Evolutionary conservation across 1,140 invertebrate genomes (phyloP).

Genomic region (Drosophila albomicans): DNA sequence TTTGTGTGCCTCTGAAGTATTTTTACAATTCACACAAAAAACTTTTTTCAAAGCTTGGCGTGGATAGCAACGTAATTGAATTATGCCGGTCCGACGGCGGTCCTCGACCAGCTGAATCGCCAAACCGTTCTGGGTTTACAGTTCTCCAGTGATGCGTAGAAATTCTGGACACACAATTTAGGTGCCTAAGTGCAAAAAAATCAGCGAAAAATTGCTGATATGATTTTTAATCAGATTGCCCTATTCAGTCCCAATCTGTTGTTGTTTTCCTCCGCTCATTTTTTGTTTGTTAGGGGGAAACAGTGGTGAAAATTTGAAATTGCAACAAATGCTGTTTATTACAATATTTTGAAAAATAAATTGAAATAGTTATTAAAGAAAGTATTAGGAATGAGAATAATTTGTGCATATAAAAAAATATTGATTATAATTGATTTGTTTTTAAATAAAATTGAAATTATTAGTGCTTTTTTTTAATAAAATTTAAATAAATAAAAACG

Average conservation of each 20-base stretch:
- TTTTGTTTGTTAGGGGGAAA: background rate
- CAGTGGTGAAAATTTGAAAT: background rate
- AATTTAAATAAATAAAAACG: too few species aligned
- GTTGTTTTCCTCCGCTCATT: background rate
- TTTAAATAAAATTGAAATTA: too few species aligned
- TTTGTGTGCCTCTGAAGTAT: background rate
- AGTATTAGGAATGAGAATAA: too few species aligned
- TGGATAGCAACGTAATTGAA: background rate
- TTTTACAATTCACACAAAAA: background rate
- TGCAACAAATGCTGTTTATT: too few species aligned
- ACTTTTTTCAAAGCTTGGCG: background rate
- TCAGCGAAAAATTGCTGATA: slow-evolving; percentile 1
- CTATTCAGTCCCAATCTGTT: background rate
- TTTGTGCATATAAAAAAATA: too few species aligned
- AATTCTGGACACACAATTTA: slow-evolving; percentile 6
- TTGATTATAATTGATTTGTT: too few species aligned
- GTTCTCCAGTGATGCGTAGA: background rate
- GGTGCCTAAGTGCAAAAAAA: slow-evolving; percentile 1
- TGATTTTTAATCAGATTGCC: slow-evolving; percentile 4
- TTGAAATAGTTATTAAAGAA: too few species aligned
- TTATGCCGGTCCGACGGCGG: background rate
- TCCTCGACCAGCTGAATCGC: background rate
- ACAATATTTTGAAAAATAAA: too few species aligned
- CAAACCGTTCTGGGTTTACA: background rate
- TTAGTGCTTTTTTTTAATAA: too few species aligned